Conservation (phyloP, 2,888 invertebrate species). For the Torymus texanus region DNA sequence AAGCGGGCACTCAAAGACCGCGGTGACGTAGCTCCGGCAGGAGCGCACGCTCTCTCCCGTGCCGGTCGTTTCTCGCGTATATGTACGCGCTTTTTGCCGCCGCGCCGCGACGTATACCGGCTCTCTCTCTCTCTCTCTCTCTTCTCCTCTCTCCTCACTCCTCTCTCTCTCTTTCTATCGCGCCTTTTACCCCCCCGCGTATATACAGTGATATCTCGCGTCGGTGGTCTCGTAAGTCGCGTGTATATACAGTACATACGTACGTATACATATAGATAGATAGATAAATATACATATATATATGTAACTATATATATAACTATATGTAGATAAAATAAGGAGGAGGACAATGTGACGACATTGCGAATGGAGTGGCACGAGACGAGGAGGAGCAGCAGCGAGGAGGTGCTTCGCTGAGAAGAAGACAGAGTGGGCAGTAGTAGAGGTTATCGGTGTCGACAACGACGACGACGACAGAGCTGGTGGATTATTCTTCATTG, state of each 20-base stretch:
- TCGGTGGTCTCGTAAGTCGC: too few species aligned
- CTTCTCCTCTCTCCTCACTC: conserved; percentile 4
- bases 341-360: too few species aligned
- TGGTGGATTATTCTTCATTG: too few species aligned
- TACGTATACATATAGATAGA: too few species aligned
- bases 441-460: too few species aligned
- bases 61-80: conserved; percentile 29
- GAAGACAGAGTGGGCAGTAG: too few species aligned
- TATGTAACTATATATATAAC: too few species aligned
- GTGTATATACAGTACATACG: too few species aligned
- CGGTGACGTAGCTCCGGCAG: conserved; percentile 72
- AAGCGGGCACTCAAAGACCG: conserved; percentile 72
- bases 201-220: conserved; percentile 5
- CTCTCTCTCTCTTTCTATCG: background rate
- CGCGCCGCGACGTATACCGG: background rate
- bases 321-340: too few species aligned
- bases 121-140: conserved; percentile 15
- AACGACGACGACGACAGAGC: too few species aligned
- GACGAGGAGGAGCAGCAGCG: background rate
- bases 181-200: conserved; percentile 10
- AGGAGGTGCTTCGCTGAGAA: too few species aligned
- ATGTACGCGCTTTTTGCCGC: conserved; percentile 24
- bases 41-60: conserved; percentile 78
- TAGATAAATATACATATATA: too few species aligned
- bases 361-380: conserved; percentile 23